Conservation (phyloP, 2,113 vertebrate species). For the Eubucco bourcierii region DNA sequence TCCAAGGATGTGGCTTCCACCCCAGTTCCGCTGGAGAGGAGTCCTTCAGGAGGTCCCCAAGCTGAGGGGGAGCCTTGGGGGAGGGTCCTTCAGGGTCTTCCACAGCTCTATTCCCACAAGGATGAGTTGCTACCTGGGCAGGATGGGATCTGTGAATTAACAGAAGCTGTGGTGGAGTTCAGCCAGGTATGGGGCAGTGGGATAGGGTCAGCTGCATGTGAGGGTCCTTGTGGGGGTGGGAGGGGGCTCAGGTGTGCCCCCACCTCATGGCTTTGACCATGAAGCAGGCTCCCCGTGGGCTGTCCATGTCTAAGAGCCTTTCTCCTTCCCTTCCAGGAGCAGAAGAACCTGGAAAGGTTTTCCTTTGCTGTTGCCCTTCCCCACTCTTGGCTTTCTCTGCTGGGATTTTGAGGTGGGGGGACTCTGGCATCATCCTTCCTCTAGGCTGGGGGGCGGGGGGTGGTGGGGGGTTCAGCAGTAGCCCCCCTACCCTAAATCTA, state of each 20-base stretch:
- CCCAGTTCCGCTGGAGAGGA: too few species aligned
- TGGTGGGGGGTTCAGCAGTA: background rate
- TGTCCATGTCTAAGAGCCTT: accelerated
- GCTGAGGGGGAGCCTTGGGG: too few species aligned
- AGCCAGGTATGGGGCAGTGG: background rate
- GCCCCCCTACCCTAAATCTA: background rate
- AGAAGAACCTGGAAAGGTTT: background rate
- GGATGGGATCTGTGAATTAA: background rate
- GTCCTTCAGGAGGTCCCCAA: too few species aligned
- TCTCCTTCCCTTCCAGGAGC: background rate
- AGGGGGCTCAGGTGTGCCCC: accelerated
- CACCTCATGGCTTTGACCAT: accelerated
- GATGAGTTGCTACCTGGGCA: background rate
- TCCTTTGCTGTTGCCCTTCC: accelerated
- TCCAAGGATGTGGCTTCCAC: too few species aligned
- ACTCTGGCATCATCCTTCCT: background rate
- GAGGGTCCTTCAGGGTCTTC: background rate
- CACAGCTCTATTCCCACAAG: background rate
- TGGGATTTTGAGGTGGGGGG: background rate
- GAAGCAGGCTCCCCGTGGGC: accelerated
- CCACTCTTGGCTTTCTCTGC: background rate
- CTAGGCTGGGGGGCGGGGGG: accelerated
- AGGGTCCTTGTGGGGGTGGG: background rate
- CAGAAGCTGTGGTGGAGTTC: accelerated
- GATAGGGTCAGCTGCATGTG: accelerated